Evolutionary conservation across 2,888 invertebrate species (phyloP), one percentile per base, ranked within the genome.

Genomic region (Pristionchus japonicus): DNA sequence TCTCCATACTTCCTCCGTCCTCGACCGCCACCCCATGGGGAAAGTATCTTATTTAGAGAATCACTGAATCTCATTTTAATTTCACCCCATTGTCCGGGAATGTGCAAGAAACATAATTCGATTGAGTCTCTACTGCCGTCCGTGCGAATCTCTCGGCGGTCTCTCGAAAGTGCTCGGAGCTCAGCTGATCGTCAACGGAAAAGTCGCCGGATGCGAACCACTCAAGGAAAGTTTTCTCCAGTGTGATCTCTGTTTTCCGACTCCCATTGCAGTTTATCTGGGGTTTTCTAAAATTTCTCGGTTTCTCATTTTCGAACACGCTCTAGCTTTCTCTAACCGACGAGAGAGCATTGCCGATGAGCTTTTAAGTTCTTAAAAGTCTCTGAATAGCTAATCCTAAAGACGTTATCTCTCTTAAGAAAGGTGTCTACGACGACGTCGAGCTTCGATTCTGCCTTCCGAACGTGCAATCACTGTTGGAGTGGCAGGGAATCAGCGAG

Each of bases 381-480:
- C 23, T 77, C 37, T 34, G 27, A 34, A 80, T n/a, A 27, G 17
- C n/a, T 3, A 20, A 80, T 27, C 7, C 15, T 13, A 80, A 23
- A 9, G 15, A 4, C 17, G 34, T 11, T 20, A 82, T 23, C 37
- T 64, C 64, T 89, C 87, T 89, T 47, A 83, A 91, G 91, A 90
- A 90, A 89, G 93, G 93, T n/a, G 89, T 90, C 82, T 94, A 93
- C 88, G 93, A 93, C 86, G 91, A 94, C 87, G 90, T 93, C 77
- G 92, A 93, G 86, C 90, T 93, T 37, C 91, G 90, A 7, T 93
- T 93, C 90, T 93, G 93, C 64, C 89, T 93, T 34, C 93, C 93
- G 20, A 90, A 93, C 49, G 82, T 93, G n/a, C 91, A 93, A 20
- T 91, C 91, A 3, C 77, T 91, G 13, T 74, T 91, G 64, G 89